Evolutionary conservation across 2,888 invertebrate species (phyloP), one percentile per base, ranked within the genome.

Genomic region (Agrenia bidenticulata): DNA sequence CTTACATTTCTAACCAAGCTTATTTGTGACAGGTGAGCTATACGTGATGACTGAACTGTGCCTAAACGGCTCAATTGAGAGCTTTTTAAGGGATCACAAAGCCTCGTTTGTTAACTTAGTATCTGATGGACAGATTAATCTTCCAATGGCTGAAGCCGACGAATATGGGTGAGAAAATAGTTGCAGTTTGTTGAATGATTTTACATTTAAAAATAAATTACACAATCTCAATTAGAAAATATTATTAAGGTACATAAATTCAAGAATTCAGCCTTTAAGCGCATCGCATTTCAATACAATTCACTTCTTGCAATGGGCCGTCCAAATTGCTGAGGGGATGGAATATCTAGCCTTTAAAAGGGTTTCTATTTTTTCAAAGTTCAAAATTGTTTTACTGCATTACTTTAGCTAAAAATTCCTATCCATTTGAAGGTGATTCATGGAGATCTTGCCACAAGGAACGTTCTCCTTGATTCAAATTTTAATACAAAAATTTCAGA

Each of bases 401-500:
- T n/a, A n/a, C n/a, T n/a, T n/a, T n/a, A n/a, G n/a, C n/a, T n/a
- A n/a, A n/a, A n/a, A n/a, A n/a, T n/a, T n/a, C n/a, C n/a, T n/a
- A n/a, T n/a, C n/a, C n/a, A n/a, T n/a, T n/a, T n/a, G n/a, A 9
- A 45, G 45, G 45, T 45, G 19, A 45, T 45, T 17, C 45, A 45
- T 45, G 45, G 45, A 9, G 45, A 45, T 19, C 15, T 45, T 9
- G 45, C 45, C 4, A 24, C 24, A 7, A 13, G 51, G 15, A 51
- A 51, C 24, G 19, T 51, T 11, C 51, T 51, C 13, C 24, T 51
- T 4, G 51, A 51, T 23, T 15, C 9, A 2, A 23, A 19, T 24
- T 24, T 51, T 51, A 51, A 21, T 15, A 94, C 98, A 0, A 99
- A 99, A 84, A 97, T 99, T 79, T 94, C 84, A 4, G 84, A 84